Percentiles rank a stretch among this genome's conserved stretches.
Evolutionary conservation across 2,797 vertebrate species (phyloP).

Genomic region (Knipowitschia caucasica): DNA sequence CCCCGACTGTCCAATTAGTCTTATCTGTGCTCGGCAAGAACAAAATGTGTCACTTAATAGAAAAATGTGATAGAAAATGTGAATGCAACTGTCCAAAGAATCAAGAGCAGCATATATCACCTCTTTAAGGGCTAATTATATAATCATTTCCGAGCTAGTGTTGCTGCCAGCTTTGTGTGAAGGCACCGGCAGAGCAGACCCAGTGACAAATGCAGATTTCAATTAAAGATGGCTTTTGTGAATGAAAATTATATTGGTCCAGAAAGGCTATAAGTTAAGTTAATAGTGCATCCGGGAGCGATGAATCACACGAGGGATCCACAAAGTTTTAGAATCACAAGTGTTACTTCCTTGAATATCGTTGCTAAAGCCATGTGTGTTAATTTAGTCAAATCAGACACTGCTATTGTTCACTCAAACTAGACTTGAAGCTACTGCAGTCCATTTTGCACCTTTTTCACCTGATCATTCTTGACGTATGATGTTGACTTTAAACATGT

Average conservation of each 20-base stretch:
- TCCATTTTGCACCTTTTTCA: too few relatives aligned
- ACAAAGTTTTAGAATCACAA: neutral
- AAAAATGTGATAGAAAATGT: conserved; percentile 59
- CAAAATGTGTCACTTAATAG: conserved; percentile 66
- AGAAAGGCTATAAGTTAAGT: conserved; percentile 31
- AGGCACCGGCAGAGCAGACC: conserved; percentile 40
- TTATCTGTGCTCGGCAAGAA: conserved; percentile 73
- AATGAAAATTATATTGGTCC: conserved; percentile 45
- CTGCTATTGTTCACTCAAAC: too few relatives aligned
- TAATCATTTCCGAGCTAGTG: conserved; percentile 62
- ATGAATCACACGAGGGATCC: conserved; percentile 47
- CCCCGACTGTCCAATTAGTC: conserved; percentile 72
- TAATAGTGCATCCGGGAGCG: conserved; percentile 29
- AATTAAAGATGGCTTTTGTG: conserved; percentile 70
- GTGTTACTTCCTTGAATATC: neutral
- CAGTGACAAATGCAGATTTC: conserved; percentile 66
- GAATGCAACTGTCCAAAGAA: conserved; percentile 50
- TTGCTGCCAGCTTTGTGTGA: conserved; percentile 47
- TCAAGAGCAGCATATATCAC: conserved; percentile 61
- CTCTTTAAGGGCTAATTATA: conserved; percentile 67
- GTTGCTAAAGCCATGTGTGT: too few relatives aligned
- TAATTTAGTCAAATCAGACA: too few relatives aligned
- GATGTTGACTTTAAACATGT: too few relatives aligned
- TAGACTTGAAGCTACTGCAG: too few relatives aligned
- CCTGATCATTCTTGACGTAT: too few relatives aligned